Conservation (phyloP, 2,797 vertebrate species). For the Oryzias dopingdopingensis region DNA sequence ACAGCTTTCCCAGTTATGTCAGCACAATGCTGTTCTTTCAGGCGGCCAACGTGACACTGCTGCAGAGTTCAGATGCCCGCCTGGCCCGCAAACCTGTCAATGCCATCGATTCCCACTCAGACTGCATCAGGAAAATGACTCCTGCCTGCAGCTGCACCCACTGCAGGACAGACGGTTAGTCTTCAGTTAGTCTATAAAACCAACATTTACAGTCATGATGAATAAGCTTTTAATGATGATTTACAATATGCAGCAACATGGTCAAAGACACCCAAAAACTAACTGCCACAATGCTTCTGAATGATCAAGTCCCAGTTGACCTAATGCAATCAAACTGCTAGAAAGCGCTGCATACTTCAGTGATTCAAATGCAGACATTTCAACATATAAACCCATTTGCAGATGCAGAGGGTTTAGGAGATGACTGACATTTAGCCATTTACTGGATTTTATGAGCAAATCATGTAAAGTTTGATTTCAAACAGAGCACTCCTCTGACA, state of each 20-base stretch:
- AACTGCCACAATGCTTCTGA: too few species aligned
- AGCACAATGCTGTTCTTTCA: constrained; percentile 42
- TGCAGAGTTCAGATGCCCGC: constrained; percentile 24
- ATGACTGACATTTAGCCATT: not conserved
- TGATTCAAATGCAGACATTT: too few species aligned
- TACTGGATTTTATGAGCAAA: not conserved
- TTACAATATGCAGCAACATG: too few species aligned
- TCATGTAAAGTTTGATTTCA: not conserved
- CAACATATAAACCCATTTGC: not conserved
- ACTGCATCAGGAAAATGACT: constrained; percentile 29
- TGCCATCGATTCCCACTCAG: constrained; percentile 34
- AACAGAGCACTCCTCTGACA: not conserved
- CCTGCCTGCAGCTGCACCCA: constrained; percentile 16
- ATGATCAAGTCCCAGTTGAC: too few species aligned
- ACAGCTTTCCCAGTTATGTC: constrained; percentile 23
- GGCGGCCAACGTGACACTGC: constrained; percentile 21
- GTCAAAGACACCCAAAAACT: too few species aligned
- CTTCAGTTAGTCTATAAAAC: not conserved
- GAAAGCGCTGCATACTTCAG: too few species aligned
- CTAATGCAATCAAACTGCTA: too few species aligned
- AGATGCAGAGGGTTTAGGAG: not conserved
- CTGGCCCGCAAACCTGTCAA: constrained; percentile 19
- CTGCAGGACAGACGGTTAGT: constrained; percentile 13
- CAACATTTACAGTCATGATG: too few species aligned
- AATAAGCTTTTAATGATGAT: too few species aligned